Evolutionary conservation across 92 coral and sea anemone species (phyloP), one percentile per base, ranked within the genome.

Genomic region (Phenganax subtilis): DNA sequence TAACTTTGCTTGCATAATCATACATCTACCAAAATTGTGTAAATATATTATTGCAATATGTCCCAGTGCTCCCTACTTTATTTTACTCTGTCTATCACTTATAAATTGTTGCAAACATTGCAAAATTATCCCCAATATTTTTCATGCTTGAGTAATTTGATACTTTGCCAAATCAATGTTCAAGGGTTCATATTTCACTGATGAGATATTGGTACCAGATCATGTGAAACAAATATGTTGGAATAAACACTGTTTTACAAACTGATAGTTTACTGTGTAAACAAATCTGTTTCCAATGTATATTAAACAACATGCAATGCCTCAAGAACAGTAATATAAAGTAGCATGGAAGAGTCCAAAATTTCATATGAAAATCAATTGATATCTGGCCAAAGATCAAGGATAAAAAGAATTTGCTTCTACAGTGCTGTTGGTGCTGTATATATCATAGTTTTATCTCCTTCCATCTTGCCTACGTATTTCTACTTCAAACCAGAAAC

Each of bases 401-500:
- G n/a, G 53, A 30, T 68, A n/a, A 68, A 68, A 68, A 68, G 8
- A 30, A 10, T 29, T 29, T 30, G 73, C 47, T 68, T 68, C 73
- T 68, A 68, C 73, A 68, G 16, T 12, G 16, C 16, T 68, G 53
- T 29, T 12, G 6, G 12, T 17, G 54, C 47, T 27, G 6, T 29
- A 30, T 68, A 68, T 25, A 10, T 68, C 47, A 53, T 53, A 3
- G 73, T 68, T 37, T 12, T 68, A 28, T 68, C 73, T 12, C 73
- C 73, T 68, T 68, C 73, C 17, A 29, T 68, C 73, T 17, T 79
- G 52, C 83, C 83, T 16, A 63, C 83, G 16, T n/a, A 60, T 16
- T 79, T 79, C 53, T 79, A 79, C 27, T 79, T 30, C 62, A 79
- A 74, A 3, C 37, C 83, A 64, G 73, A 64, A 6, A 65, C 47